Conservation (phyloP, 2,113 vertebrate species). For the Nannobrachium achirus region DNA sequence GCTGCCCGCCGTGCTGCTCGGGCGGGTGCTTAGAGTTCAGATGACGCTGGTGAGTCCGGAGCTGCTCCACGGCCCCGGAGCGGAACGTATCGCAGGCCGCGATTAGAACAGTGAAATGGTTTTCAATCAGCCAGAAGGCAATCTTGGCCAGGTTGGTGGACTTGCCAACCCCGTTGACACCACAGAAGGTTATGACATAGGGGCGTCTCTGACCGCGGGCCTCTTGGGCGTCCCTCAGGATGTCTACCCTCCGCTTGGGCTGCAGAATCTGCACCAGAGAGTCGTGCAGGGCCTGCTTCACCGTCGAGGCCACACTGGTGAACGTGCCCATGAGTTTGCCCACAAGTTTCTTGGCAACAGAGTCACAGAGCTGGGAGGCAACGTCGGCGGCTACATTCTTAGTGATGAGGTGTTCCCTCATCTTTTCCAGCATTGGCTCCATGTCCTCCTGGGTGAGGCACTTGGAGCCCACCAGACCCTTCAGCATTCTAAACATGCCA, state of each 20-base stretch:
- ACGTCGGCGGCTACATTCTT: constrained; percentile 99
- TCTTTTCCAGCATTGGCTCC: constrained; percentile 95
- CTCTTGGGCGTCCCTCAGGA: constrained; percentile 94
- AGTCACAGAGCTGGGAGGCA: constrained; percentile 91
- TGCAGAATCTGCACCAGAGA: constrained; percentile 97
- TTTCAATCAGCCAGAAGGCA: constrained; percentile 97
- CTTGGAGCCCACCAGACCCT: constrained; percentile 96
- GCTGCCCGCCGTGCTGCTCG: constrained; percentile 82
- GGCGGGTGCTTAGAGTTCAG: constrained; percentile 91
- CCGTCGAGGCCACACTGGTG: constrained; percentile 95
- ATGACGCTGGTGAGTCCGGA: constrained; percentile 93
- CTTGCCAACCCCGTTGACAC: constrained; percentile 96
- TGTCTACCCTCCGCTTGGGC: constrained; percentile 94
- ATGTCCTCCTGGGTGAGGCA: constrained; percentile 89
- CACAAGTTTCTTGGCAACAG: constrained; percentile 96
- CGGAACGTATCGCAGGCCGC: constrained; percentile 97
- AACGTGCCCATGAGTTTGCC: constrained; percentile 99
- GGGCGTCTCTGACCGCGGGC: constrained; percentile 88
- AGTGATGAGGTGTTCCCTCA: constrained; percentile 96
- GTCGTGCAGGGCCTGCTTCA: constrained; percentile 95
- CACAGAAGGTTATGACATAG: constrained; percentile 95
- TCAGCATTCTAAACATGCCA: constrained; percentile 93
- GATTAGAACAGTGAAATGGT: constrained; percentile 95
- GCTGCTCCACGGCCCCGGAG: constrained; percentile 95
- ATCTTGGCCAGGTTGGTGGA: constrained; percentile 99